A percentile compares a stretch with the other conserved stretches of the same genome.
phyloP scores from a whole-genome alignment of 1,140 invertebrate genomes.

The Trissolcus basalis region DNA sequence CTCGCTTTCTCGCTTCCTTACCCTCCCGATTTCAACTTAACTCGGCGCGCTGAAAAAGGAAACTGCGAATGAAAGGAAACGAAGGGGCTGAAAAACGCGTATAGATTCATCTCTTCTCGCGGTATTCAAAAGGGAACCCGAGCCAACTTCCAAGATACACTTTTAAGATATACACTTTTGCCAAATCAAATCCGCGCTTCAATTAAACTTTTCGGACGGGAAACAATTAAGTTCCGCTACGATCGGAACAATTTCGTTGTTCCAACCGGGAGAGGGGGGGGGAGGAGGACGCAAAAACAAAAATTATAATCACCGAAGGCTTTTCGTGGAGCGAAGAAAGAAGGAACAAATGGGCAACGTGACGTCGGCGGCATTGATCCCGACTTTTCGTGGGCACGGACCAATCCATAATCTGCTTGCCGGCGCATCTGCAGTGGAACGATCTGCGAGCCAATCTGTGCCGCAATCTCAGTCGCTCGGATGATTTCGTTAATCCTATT shows the following conservation, averaged over 20 bases:
- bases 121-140: too few relatives aligned
- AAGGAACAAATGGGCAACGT: constrained; percentile 13
- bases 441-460: constrained; percentile 68
- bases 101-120: too few relatives aligned
- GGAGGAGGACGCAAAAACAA: too few relatives aligned
- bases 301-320: background rate
- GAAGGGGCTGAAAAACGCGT: background rate
- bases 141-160: too few relatives aligned
- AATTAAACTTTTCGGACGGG: too few relatives aligned
- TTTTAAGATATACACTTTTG: too few relatives aligned
- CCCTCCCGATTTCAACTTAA: constrained; percentile 26
- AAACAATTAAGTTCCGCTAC: too few relatives aligned
- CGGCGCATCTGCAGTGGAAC: constrained; percentile 68
- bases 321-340: background rate
- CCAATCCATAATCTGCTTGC: constrained; percentile 68
- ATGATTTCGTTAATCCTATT: constrained; percentile 74
- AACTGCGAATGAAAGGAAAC: constrained; percentile 1
- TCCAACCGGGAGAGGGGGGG: too few relatives aligned
- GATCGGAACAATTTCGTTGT: too few relatives aligned
- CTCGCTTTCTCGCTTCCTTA: constrained; percentile 70
- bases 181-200: too few relatives aligned
- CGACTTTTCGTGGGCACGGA: constrained; percentile 31
- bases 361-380: constrained; percentile 46
- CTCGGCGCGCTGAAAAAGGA: constrained; percentile 16
- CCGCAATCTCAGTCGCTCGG: constrained; percentile 67